Conservation (phyloP, 2,113 vertebrate species). For the Grus americana region DNA sequence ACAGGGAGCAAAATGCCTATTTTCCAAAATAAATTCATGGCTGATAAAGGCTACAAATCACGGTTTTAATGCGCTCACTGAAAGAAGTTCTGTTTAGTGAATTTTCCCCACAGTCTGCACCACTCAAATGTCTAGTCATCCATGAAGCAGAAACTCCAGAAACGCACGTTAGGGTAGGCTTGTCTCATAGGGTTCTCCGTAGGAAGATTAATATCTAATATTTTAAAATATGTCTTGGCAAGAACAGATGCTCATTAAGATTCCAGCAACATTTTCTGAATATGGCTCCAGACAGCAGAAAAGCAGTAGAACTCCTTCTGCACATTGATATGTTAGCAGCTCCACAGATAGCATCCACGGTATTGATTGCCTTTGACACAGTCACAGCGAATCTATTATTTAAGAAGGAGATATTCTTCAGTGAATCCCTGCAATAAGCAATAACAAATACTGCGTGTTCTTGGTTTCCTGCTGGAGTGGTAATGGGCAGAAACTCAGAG, state of each 20-base stretch:
- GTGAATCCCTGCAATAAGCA: slow-evolving; percentile 9
- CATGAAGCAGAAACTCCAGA: neutral
- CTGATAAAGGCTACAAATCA: slow-evolving; percentile 1
- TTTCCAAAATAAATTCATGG: neutral
- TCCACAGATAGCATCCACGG: neutral
- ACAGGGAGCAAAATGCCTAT: neutral
- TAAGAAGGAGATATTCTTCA: slow-evolving; percentile 9
- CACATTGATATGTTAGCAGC: neutral
- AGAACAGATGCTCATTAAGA: neutral
- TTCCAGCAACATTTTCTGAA: slow-evolving; percentile 13
- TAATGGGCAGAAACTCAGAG: slow-evolving; percentile 39
- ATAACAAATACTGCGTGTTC: slow-evolving; percentile 42
- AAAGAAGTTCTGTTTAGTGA: neutral
- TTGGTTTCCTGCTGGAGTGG: slow-evolving; percentile 50
- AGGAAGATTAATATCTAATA: slow-evolving; percentile 17
- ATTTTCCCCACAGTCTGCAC: neutral
- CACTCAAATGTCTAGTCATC: neutral
- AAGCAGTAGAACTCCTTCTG: neutral
- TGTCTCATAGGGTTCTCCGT: neutral
- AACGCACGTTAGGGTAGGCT: neutral
- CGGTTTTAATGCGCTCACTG: neutral
- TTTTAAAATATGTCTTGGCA: slow-evolving; percentile 17
- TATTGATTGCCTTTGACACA: slow-evolving; percentile 1
- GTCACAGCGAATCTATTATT: neutral
- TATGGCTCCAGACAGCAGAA: neutral